phyloP scores from a whole-genome alignment of 2,113 vertebrate genomes.

The Pseudorectes ferrugineus region DNA sequence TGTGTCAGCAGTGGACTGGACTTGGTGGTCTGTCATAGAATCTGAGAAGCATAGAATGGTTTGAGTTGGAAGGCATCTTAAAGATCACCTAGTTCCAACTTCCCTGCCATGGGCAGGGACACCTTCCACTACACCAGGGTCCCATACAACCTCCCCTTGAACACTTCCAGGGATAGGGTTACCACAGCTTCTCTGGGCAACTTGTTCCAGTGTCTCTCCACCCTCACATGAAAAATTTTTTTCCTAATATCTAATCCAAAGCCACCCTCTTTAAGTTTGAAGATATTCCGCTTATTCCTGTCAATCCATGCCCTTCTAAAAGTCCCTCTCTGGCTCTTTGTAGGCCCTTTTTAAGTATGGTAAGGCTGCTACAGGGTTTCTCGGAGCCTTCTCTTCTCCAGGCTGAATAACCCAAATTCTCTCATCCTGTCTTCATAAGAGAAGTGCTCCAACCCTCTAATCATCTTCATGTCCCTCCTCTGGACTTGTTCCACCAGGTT shows the following conservation, averaged over 20 bases:
- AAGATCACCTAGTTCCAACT: not conserved
- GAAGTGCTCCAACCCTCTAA: not conserved
- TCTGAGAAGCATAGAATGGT: not conserved
- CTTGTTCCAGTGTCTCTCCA: rapidly evolving
- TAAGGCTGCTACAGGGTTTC: not conserved
- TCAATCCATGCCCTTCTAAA: not conserved
- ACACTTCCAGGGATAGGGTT: no score
- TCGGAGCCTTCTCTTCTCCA: not conserved
- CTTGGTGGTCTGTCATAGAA: not conserved
- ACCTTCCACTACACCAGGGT: not conserved
- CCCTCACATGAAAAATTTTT: not conserved
- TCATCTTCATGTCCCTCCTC: not conserved
- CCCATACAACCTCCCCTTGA: not conserved
- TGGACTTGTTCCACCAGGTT: not conserved
- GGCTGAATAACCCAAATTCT: not conserved
- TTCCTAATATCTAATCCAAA: not conserved
- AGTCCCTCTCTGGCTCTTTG: not conserved
- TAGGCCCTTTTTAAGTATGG: not conserved
- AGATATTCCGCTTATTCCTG: not conserved
- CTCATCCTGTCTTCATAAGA: not conserved
- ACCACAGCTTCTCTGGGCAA: not conserved
- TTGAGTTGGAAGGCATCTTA: not conserved
- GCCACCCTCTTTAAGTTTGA: not conserved
- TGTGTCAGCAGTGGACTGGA: not conserved
- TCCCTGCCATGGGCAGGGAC: not conserved